Evolutionary conservation across 2,113 vertebrate genomes (phyloP).

Genomic region (Tiliqua scincoides): DNA sequence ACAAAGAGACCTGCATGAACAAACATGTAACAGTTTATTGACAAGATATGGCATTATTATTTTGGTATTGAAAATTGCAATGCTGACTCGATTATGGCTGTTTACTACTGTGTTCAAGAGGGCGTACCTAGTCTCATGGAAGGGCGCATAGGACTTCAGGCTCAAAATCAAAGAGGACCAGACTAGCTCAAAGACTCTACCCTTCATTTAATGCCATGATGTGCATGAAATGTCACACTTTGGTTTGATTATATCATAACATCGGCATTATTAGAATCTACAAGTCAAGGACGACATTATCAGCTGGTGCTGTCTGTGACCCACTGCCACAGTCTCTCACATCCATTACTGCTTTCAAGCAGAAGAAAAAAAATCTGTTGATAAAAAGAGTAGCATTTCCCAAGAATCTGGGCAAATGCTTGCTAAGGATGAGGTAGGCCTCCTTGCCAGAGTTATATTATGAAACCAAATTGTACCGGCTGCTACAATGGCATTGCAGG

Average conservation of each 20-base stretch:
- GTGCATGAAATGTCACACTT: background rate
- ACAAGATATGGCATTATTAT: background rate
- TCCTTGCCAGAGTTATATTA: background rate
- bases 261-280: background rate
- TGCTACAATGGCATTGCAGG: background rate
- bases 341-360: background rate
- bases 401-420: background rate
- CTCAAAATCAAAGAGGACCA: constrained; percentile 21
- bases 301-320: background rate
- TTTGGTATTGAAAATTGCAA: background rate
- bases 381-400: background rate
- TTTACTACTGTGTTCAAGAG: too few species aligned
- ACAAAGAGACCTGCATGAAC: background rate
- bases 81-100: background rate
- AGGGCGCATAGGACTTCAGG: too few species aligned
- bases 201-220: constrained; percentile 30
- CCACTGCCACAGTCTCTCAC: background rate
- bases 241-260: background rate
- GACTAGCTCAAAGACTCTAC: background rate
- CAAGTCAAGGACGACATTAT: background rate
- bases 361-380: background rate
- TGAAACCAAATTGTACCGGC: background rate
- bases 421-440: background rate
- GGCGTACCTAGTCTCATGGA: too few species aligned
- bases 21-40: background rate